Evolutionary conservation across 2,113 vertebrate genomes (phyloP).

Genomic region (Pogona vitticeps): DNA sequence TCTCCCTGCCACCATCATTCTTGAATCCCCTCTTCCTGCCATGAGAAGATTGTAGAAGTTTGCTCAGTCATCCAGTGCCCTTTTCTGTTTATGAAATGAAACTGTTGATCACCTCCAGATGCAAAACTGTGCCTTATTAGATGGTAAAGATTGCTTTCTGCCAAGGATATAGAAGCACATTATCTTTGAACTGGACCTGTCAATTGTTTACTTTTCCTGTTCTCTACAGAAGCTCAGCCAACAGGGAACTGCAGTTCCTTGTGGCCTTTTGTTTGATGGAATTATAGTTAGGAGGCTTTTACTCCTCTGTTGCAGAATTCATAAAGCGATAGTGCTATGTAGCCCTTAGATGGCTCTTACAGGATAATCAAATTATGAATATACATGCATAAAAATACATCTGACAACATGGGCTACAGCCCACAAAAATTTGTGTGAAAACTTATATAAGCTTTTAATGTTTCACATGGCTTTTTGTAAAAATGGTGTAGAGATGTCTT

Average conservation of each 20-base stretch:
- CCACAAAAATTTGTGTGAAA: too few relatives aligned
- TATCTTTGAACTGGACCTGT: conserved; percentile 9
- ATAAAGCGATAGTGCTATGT: conserved; percentile 3
- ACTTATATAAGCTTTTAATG: too few relatives aligned
- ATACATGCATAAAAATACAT: background rate
- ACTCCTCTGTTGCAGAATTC: conserved; percentile 16
- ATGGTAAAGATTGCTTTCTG: background rate
- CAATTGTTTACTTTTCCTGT: conserved; percentile 22
- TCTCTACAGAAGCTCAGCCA: conserved; percentile 7
- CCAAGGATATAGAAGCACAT: background rate
- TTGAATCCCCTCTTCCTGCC: background rate
- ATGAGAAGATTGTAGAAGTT: background rate
- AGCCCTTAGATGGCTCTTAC: background rate
- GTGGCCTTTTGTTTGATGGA: conserved; percentile 4
- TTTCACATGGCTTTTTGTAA: too few relatives aligned
- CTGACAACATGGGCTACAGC: too few relatives aligned
- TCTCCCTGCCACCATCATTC: background rate
- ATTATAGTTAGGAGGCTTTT: conserved; percentile 37
- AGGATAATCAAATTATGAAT: background rate
- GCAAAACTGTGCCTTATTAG: background rate
- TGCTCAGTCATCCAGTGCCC: background rate
- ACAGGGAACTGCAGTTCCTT: conserved; percentile 33
- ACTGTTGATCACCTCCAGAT: background rate
- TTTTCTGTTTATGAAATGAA: background rate
- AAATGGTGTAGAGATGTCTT: background rate